Evolutionary conservation across 2,888 invertebrate species (phyloP), one percentile per base, ranked within the genome.

Genomic region (Phortica okadai): DNA sequence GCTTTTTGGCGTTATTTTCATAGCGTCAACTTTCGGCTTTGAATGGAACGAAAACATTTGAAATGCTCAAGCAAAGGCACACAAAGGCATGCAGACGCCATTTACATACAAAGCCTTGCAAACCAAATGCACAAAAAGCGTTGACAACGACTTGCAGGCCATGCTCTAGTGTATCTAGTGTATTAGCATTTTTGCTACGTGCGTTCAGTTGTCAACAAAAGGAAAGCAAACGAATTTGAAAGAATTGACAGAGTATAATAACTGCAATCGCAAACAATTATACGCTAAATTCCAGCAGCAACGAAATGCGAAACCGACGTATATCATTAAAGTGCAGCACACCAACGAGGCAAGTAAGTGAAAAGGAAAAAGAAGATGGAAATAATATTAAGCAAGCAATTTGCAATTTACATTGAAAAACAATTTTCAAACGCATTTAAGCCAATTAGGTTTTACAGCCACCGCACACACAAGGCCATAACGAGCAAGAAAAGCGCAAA

Each of bases 351-450:
- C 8, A 33, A 33, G 14, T 5, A 10, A 56, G n/a, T 56, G 50
- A 50, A 50, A 50, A 50, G 11, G 2, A 14, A 66, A 41, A 70
- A 50, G 77, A 77, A 78, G 78, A 81, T 78, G 77, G 77, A 78
- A 72, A 78, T 79, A 78, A 79, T 80, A 81, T 84, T 80, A 78
- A 79, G 59, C 69, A 76, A 76, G 76, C 76, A 82, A 85, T 84
- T 83, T 81, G 76, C 80, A 83, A 82, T 84, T 85, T 84, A 81
- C 80, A 83, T 84, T 84, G 80, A 76, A 76, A 64, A 50, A 42
- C 73, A 66, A 80, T 74, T 79, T 81, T 81, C 75, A 78, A 79
- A 76, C 77, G 75, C 75, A 74, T 69, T 62, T 74, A 75, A 76
- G 76, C 74, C 67, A 75, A 73, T 25, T 54, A 56, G 73, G 66